These are phyloP conservation scores for Picathartes gymnocephalus DNA, from an alignment of 2,113 vertebrate species.

Conservation along the genomic window DNA sequence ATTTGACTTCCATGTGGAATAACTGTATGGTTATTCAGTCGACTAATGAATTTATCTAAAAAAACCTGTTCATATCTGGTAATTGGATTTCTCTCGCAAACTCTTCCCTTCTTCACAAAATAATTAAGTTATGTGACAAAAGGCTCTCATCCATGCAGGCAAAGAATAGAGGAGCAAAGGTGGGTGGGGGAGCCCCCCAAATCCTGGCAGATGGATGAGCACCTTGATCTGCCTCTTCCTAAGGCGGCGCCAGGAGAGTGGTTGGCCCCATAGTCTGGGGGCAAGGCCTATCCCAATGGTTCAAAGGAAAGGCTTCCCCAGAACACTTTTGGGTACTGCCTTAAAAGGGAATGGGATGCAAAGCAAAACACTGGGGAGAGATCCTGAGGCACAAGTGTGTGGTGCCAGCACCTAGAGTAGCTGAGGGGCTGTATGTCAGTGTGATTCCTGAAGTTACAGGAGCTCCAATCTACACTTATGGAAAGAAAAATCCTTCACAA, in stretches of 20 bases:
- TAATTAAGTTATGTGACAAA: background rate
- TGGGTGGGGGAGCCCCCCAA: background rate
- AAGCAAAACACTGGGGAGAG: background rate
- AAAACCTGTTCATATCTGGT: background rate
- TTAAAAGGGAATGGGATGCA: background rate
- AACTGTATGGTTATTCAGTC: background rate
- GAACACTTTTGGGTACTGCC: background rate
- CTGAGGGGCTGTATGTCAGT: background rate
- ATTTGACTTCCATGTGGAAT: background rate
- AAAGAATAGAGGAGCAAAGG: background rate
- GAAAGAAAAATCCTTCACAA: background rate
- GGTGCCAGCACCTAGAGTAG: background rate
- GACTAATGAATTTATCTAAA: background rate
- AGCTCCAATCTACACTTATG: background rate
- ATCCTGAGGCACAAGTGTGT: background rate
- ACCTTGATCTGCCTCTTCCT: background rate
- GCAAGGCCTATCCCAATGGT: rapidly evolving
- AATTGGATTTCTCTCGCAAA: background rate
- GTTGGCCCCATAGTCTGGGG: background rate
- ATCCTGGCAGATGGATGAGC: background rate
- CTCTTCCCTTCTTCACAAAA: background rate
- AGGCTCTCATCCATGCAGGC: background rate
- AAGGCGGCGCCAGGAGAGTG: background rate
- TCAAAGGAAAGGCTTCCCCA: background rate
- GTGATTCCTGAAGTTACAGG: background rate